Evolutionary conservation across 1,140 invertebrate genomes (phyloP).

Genomic region (Ditylenchus dipsaci): DNA sequence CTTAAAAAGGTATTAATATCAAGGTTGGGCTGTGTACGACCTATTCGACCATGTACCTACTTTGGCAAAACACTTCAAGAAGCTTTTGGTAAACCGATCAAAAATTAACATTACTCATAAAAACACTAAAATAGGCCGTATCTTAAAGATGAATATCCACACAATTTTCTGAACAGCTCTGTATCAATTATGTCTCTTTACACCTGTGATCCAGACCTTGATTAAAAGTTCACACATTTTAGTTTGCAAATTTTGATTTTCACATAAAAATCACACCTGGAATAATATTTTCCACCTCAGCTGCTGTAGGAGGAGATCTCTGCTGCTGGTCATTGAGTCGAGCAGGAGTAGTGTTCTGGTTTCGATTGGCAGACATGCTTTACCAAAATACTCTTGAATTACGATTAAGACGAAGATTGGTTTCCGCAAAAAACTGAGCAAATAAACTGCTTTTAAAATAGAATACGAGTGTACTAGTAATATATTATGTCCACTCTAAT

Average conservation of each 20-base stretch:
- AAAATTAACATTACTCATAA: too few species aligned
- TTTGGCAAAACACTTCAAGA: too few species aligned
- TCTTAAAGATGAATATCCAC: neutral
- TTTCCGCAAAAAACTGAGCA: neutral
- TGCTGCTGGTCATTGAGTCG: neutral
- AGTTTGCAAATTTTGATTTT: too few species aligned
- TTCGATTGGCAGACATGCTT: neutral
- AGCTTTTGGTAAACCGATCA: too few species aligned
- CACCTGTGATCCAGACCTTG: too few species aligned
- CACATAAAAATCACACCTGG: neutral
- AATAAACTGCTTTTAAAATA: neutral
- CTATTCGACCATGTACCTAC: too few species aligned
- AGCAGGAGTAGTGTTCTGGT: neutral
- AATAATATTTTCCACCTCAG: neutral
- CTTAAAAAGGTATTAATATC: too few species aligned
- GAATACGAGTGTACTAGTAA: neutral
- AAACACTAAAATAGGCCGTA: too few species aligned
- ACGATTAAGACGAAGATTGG: neutral
- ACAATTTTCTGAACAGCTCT: neutral
- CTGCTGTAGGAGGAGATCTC: neutral
- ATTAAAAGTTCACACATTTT: too few species aligned
- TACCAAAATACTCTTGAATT: neutral
- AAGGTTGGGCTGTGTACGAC: too few species aligned
- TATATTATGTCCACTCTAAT: conserved; percentile 1
- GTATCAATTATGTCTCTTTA: too few species aligned